Evolutionary conservation across 2,888 invertebrate species (phyloP).

Genomic region (Dioctria rufipes): DNA sequence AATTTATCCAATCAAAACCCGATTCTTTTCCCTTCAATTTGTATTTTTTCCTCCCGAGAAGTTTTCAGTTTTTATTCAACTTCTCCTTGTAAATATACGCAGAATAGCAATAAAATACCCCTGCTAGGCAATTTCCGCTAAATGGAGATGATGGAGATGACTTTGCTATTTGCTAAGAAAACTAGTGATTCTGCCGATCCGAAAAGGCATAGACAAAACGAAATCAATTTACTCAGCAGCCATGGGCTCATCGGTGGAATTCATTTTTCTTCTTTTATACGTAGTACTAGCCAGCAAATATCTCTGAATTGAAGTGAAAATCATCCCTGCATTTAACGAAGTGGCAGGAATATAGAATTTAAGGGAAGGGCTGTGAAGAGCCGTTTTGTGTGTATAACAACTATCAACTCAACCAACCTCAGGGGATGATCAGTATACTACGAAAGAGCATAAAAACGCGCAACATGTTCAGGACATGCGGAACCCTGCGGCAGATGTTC

Average conservation of each 20-base stretch:
- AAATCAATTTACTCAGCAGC: slow-evolving; percentile 31
- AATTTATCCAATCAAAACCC: slow-evolving; percentile 15
- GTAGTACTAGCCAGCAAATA: not conserved
- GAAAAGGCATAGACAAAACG: not conserved
- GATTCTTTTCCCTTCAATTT: not conserved
- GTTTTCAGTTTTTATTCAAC: not conserved
- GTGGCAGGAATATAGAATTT: not conserved
- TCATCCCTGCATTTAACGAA: slow-evolving; percentile 27
- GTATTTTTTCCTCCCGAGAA: not conserved
- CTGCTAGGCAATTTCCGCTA: not conserved
- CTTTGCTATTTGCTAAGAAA: slow-evolving; percentile 25
- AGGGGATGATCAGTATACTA: slow-evolving; percentile 11
- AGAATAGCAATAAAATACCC: not conserved
- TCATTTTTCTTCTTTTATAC: slow-evolving; percentile 1
- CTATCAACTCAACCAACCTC: not conserved
- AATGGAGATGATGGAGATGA: slow-evolving; percentile 25
- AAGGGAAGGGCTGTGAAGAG: not conserved
- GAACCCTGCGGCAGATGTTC: slow-evolving; percentile 64
- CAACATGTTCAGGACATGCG: slow-evolving; percentile 49
- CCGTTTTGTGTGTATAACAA: not conserved
- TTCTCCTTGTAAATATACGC: too few species aligned
- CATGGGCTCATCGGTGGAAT: slow-evolving; percentile 6
- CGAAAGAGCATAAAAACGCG: slow-evolving; percentile 41
- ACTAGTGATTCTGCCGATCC: not conserved
- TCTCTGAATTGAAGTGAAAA: slow-evolving; percentile 38